Conservation (phyloP, 2,888 invertebrate genomes). For the Spilarctia lutea region DNA sequence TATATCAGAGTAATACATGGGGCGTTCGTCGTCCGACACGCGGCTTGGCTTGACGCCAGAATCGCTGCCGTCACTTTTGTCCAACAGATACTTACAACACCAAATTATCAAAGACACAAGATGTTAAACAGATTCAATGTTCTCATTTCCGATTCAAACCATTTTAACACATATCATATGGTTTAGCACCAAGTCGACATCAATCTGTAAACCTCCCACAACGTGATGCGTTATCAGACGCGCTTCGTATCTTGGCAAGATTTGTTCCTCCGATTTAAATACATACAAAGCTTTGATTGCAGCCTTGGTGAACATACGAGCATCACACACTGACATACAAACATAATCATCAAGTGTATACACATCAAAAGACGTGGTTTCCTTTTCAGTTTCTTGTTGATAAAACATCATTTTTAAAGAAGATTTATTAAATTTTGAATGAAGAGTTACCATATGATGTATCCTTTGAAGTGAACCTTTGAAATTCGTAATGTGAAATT, state of each 20-base stretch:
- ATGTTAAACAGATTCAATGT: conserved; percentile 47
- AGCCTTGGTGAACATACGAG: background rate
- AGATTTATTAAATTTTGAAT: background rate
- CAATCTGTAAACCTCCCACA: background rate
- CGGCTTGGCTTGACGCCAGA: conserved; percentile 42
- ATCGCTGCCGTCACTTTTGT: conserved; percentile 36
- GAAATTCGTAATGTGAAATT: background rate
- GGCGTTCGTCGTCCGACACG: conserved; percentile 38
- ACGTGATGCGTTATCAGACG: background rate
- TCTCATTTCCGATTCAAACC: conserved; percentile 36
- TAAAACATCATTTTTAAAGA: background rate
- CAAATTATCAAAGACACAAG: conserved; percentile 52
- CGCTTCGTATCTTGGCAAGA: background rate
- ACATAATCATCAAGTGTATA: background rate
- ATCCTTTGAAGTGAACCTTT: background rate
- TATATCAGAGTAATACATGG: conserved; percentile 33
- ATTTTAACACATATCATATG: conserved; percentile 24
- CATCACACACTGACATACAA: background rate
- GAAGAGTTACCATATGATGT: background rate
- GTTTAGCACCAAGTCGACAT: conserved; percentile 7
- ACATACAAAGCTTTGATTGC: background rate
- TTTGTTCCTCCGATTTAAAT: background rate
- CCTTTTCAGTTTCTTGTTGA: background rate
- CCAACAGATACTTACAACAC: conserved; percentile 44
- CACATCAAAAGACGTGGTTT: background rate